Evolutionary conservation across 2,113 vertebrate genomes (phyloP).

Genomic region (Strix aluco): DNA sequence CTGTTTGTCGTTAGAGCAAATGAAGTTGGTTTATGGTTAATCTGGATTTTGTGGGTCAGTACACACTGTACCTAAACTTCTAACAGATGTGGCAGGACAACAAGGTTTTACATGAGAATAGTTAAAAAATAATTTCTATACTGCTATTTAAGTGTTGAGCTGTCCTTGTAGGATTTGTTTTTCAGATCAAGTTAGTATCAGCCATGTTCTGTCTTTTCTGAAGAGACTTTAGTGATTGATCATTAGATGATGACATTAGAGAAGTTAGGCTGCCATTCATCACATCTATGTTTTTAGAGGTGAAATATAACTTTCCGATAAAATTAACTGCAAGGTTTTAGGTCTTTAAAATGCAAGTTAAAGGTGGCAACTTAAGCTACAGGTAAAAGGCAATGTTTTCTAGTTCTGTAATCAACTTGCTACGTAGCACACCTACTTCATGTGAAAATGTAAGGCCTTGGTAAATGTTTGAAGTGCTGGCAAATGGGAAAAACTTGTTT

Average conservation of each 20-base stretch:
- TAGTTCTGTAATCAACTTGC: neutral
- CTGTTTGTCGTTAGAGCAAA: neutral
- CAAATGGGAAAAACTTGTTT: neutral
- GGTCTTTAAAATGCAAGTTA: neutral
- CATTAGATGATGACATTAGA: neutral
- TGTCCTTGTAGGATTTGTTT: neutral
- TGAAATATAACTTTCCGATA: neutral
- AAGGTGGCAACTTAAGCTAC: neutral
- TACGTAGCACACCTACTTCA: neutral
- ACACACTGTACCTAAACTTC: neutral
- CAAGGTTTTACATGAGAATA: neutral
- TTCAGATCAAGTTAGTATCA: neutral
- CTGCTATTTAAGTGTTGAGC: neutral
- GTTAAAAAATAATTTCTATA: neutral
- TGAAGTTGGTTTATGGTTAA: neutral
- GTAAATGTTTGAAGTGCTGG: neutral
- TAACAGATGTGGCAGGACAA: neutral
- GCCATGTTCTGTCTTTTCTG: neutral
- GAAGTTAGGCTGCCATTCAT: neutral
- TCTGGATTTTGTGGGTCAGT: neutral
- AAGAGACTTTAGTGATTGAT: neutral
- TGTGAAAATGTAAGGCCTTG: neutral
- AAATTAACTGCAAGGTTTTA: neutral
- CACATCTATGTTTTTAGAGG: neutral
- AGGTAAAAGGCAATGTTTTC: neutral